Evolutionary conservation across 64 coral and sea anemone species (phyloP).

Genomic region (Pachyseris speciosa): DNA sequence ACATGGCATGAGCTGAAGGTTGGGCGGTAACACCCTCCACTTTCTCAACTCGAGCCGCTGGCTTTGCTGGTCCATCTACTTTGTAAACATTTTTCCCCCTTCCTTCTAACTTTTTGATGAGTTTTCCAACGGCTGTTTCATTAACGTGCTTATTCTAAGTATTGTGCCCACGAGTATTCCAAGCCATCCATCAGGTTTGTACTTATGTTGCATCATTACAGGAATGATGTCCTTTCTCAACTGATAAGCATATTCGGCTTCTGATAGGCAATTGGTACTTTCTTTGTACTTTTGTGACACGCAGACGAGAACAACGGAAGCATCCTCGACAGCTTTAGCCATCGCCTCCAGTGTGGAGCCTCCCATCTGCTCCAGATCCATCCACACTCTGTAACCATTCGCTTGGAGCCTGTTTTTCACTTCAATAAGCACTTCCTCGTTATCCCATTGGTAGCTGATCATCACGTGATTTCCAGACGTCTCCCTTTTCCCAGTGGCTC

Average conservation of each 20-base stretch:
- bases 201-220: constrained; percentile 27
- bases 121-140: neutral
- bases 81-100: too few species aligned
- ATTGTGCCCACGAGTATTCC: neutral
- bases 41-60: neutral
- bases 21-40: neutral
- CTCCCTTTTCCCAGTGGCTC: neutral
- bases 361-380: constrained; percentile 81
- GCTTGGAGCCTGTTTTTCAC: constrained; percentile 75
- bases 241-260: too few species aligned
- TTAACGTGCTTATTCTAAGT: constrained; percentile 20
- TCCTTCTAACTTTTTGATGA: too few species aligned
- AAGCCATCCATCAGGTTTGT: too few species aligned
- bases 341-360: constrained; percentile 60
- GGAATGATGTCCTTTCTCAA: constrained; percentile 47
- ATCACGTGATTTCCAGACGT: constrained; percentile 63
- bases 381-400: constrained; percentile 67
- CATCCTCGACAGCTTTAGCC: too few species aligned
- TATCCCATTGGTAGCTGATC: constrained; percentile 79
- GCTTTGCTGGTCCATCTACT: neutral
- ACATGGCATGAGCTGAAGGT: neutral
- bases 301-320: constrained; percentile 52
- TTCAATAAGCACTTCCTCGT: constrained; percentile 28
- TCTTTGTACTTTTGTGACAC: constrained; percentile 63
- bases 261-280: constrained; percentile 69